These are phyloP conservation scores for Enteromius trimaculatus DNA, from an alignment of 2,797 vertebrate species.

Conservation along the genomic window DNA sequence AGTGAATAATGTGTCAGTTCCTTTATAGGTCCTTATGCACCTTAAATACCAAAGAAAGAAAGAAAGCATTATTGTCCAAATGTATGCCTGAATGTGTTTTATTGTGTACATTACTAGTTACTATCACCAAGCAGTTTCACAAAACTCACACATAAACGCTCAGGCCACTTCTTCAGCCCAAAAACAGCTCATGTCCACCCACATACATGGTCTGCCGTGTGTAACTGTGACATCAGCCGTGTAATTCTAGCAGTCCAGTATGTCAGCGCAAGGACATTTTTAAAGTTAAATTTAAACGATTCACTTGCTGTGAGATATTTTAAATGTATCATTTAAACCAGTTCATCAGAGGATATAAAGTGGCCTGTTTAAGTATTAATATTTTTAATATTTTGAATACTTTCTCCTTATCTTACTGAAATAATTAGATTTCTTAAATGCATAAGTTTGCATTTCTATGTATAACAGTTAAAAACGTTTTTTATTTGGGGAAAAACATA, in stretches of 20 bases:
- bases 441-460: neutral
- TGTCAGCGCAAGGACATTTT: neutral
- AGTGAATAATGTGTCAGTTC: neutral
- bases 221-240: neutral
- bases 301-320: neutral
- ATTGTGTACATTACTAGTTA: neutral
- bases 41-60: neutral
- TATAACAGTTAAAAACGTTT: neutral
- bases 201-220: neutral
- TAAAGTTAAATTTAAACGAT: neutral
- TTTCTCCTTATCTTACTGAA: neutral
- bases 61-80: neutral
- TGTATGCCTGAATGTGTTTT: neutral
- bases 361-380: neutral
- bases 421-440: neutral
- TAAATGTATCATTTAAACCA: neutral
- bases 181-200: slow-evolving; percentile 14
- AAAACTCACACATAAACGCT: neutral
- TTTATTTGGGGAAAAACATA: neutral
- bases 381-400: neutral
- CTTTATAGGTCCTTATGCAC: neutral
- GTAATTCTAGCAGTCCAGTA: neutral
- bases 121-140: neutral
- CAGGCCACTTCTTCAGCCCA: neutral
- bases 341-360: neutral